These are phyloP conservation scores for Dendropsophus ebraccatus DNA, from an alignment of 2,113 vertebrate species.

Conservation along the genomic window DNA sequence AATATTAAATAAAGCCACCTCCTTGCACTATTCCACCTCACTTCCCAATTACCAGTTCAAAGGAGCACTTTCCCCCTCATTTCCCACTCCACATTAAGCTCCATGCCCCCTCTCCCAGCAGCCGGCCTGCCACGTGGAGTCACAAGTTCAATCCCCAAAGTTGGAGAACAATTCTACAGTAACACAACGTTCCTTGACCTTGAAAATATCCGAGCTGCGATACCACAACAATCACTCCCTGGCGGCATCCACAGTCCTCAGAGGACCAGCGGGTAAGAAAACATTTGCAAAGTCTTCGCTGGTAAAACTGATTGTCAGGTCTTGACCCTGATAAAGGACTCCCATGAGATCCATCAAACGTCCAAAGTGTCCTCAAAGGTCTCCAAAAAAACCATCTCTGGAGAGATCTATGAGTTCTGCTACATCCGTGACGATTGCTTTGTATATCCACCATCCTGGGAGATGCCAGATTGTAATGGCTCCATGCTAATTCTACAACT, in stretches of 20 bases:
- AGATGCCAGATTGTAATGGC: background rate
- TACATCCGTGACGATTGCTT: slow-evolving; percentile 7
- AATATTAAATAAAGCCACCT: background rate
- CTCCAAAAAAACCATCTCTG: background rate
- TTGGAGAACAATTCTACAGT: background rate
- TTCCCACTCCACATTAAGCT: background rate
- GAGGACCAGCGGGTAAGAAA: background rate
- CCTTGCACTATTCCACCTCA: background rate
- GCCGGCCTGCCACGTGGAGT: slow-evolving; percentile 2
- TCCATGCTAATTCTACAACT: background rate
- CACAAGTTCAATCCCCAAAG: slow-evolving; percentile 7
- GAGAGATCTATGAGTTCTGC: background rate
- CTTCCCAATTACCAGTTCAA: slow-evolving; percentile 17
- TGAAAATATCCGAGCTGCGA: background rate
- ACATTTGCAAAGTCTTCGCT: background rate
- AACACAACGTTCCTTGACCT: background rate
- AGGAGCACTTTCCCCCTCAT: background rate
- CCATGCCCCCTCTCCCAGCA: background rate
- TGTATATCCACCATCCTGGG: background rate
- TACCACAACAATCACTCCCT: background rate
- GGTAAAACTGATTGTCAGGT: background rate
- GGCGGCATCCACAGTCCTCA: background rate
- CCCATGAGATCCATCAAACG: background rate
- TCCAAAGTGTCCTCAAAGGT: slow-evolving; percentile 14
- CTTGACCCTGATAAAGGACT: background rate